Base-by-base conservation (phyloP, 2,888 invertebrate species). In the Lamproptera curius region DNA sequence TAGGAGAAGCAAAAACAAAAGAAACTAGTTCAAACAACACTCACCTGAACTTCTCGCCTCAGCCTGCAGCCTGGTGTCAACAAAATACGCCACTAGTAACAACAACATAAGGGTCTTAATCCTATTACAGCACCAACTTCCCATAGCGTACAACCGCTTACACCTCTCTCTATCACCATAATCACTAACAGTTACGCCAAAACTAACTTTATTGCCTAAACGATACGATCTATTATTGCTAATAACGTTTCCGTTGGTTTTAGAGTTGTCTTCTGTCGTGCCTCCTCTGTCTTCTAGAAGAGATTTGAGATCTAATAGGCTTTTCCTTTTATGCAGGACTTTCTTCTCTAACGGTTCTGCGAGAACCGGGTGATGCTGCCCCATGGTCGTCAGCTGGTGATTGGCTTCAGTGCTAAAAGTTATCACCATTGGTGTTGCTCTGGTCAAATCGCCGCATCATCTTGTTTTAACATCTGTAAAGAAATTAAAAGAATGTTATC, bases 11-110 rank as follows among this genome's bases (percentile, higher is more conserved):
- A 6, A 20, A 20, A 20, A 20, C 6, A 20, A 20, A 20, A 20
- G 20, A 20, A 20, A 6, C n/a, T n/a, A n/a, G n/a, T n/a, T n/a
- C n/a, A n/a, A n/a, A n/a, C n/a, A n/a, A n/a, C 28, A 67, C 86
- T 77, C 44, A 87, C 87, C 87, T 86, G 85, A 73, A 80, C 76
- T 85, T 50, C 84, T 81, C 54, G 80, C 85, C 50, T 78, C 75
- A 17, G 67, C 78, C 46, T 67, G 66, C 59, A 73, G 59, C 54
- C 70, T 68, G 57, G 66, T 63, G 54, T 79, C 76, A 65, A 76
- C 63, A 59, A 76, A 66, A 57, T 78, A 62, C 57, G 68, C 68
- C 66, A 82, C 69, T 70, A 76, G 70, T 62, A 84, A 70, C 69
- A 83, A 68, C 65, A 76, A 72, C 70, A 81, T 62, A 56, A 82